Percentiles rank a stretch among this genome's conserved stretches.
phyloP scores from a whole-genome alignment of 2,888 invertebrate species.

The Horisme vitalbata region DNA sequence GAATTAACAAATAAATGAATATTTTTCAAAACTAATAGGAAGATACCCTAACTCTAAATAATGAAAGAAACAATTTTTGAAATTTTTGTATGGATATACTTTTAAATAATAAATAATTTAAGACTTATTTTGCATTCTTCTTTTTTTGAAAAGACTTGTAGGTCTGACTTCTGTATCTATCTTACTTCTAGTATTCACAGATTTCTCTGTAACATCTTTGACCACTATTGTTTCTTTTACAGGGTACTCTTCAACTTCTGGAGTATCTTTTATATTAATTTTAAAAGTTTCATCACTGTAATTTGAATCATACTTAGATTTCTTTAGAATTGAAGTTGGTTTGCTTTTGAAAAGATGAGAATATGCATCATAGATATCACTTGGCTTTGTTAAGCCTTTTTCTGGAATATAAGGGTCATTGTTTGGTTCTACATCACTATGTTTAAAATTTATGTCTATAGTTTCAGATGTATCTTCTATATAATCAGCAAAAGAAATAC shows the following conservation, averaged over 20 bases:
- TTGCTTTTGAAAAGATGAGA: constrained; percentile 48
- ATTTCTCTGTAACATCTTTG: constrained; percentile 64
- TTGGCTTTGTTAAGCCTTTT: constrained; percentile 66
- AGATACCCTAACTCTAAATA: too few relatives aligned
- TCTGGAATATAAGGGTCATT: constrained; percentile 48
- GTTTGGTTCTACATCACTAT: constrained; percentile 51
- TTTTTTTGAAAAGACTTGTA: constrained; percentile 68
- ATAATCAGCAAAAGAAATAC: constrained; percentile 69
- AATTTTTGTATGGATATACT: too few relatives aligned
- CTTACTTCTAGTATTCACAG: constrained; percentile 35
- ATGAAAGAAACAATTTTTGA: too few relatives aligned
- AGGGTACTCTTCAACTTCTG: constrained; percentile 16
- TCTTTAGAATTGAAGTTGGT: constrained; percentile 68
- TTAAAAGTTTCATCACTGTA: constrained; percentile 18
- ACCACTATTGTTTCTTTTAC: constrained; percentile 51
- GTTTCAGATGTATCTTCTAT: constrained; percentile 56
- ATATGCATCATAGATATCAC: constrained; percentile 67
- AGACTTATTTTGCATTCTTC: constrained; percentile 57
- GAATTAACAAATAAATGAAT: too few relatives aligned
- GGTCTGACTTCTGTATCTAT: constrained; percentile 50
- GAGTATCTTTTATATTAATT: constrained; percentile 4
- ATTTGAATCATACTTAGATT: constrained; percentile 51
- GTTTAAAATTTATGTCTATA: constrained; percentile 62
- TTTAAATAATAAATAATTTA: constrained; percentile 15
- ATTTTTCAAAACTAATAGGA: too few relatives aligned